Conservation (phyloP, 2,888 invertebrate genomes). For the Tridacna gigas region DNA sequence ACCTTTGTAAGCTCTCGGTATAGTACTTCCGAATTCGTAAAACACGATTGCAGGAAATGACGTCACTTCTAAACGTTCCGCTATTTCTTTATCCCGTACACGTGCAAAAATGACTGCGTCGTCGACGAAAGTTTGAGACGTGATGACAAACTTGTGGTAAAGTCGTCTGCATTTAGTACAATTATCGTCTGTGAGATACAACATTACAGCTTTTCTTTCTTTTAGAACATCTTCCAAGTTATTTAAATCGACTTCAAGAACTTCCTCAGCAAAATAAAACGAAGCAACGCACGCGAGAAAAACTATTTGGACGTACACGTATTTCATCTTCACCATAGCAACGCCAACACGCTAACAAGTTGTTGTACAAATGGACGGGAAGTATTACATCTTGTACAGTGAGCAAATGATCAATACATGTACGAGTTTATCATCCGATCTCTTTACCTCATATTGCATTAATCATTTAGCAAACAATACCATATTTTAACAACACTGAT, state of each 20-base stretch:
- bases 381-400: not conserved
- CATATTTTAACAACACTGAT: no score
- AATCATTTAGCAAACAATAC: no score
- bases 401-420: not conserved
- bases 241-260: conserved; percentile 27
- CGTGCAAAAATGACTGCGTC: conserved; percentile 70
- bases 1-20: conserved; percentile 48
- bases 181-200: conserved; percentile 40
- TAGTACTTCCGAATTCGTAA: conserved; percentile 60
- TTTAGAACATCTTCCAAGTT: conserved; percentile 35
- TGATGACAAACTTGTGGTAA: conserved; percentile 69
- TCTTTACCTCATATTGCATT: not conserved
- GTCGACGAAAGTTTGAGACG: conserved; percentile 67
- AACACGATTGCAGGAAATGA: conserved; percentile 59
- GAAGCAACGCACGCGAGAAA: not conserved
- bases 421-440: not conserved
- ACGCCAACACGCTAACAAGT: not conserved
- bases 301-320: not conserved
- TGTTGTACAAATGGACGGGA: no score
- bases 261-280: not conserved
- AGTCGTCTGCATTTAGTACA: conserved; percentile 66
- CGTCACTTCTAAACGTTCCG: conserved; percentile 52
- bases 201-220: conserved; percentile 44
- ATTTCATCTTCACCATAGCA: not conserved
- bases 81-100: conserved; percentile 59